These are phyloP conservation scores for Struthio camelus DNA, from an alignment of 2,113 vertebrate genomes.

Conservation along the genomic window DNA sequence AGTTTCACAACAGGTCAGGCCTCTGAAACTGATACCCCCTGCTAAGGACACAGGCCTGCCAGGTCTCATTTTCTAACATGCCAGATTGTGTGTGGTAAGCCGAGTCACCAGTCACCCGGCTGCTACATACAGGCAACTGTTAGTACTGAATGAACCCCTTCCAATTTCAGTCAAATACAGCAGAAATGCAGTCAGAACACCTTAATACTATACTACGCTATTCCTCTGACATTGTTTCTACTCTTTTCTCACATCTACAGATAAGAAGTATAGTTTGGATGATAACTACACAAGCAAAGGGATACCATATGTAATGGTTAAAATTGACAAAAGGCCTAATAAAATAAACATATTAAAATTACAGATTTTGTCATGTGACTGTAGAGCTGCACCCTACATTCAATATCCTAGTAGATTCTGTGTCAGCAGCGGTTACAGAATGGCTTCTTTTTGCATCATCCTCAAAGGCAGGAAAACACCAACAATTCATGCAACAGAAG, in stretches of 20 bases:
- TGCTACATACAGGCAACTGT: neutral
- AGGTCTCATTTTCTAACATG: neutral
- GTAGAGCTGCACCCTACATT: neutral
- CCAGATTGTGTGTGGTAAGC: neutral
- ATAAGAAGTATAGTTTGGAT: neutral
- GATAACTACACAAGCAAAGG: neutral
- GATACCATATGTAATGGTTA: neutral
- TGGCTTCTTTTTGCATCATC: neutral
- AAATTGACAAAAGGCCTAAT: neutral
- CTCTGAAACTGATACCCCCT: neutral
- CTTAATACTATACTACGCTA: neutral
- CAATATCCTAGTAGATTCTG: neutral
- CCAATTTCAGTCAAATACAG: neutral
- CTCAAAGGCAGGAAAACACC: neutral
- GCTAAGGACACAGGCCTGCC: neutral
- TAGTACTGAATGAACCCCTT: neutral
- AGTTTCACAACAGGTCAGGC: neutral
- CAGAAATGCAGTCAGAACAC: neutral
- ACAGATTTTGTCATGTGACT: neutral
- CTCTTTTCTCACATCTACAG: neutral
- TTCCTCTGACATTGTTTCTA: neutral
- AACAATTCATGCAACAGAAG: neutral
- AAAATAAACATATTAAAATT: neutral
- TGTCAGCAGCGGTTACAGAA: neutral
- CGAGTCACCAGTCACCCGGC: neutral